Base-by-base conservation (phyloP, 2,797 vertebrate species). In the Labroides dimidiatus region DNA sequence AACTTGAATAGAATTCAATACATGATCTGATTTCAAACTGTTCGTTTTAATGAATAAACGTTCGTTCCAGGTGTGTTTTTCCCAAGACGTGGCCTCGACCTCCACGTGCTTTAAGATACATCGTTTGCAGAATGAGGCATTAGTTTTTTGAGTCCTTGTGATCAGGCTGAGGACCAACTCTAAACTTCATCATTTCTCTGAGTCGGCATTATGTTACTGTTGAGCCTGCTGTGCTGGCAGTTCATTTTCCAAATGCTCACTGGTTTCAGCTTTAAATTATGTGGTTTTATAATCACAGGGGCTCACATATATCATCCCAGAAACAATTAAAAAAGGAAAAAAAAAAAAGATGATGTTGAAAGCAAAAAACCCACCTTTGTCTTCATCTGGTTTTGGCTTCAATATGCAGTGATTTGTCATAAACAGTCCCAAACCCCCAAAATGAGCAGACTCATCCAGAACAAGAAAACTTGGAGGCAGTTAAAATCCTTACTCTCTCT, bases 1-100 rank as follows among this genome's bases (percentile, higher is more conserved):
- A n/a, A 20, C 45, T 23, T 23, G 2, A n/a, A 23, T 12, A 50
- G 14, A 41, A 39, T 45, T 20, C 42, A 56, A 57, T 39, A 64
- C 33, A 45, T n/a, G 39, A 53, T 17, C 45, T 36, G 64, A 37
- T 41, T 53, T 68, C 17, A 60, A 33, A 50, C 4, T 10, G 12
- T 59, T 36, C 48, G 0, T 41, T 53, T 64, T 30, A 50, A 43
- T 51, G 0, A 55, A 27, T 47, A 20, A 19, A 69, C 41, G n/a
- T 52, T 48, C 17, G 14, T 37, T 56, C 10, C 27, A 24, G 49
- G 52, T n/a, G 41, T 10, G 30, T 33, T 33, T 27, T 33, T 33
- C 30, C 30, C 30, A 33, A 33, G 30, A 33, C 30, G 27, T 14
- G 0, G 23, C 30, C 30, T 33, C 7, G 30, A 39, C 36, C 8